Evolutionary conservation across 1,140 invertebrate genomes (phyloP), one percentile per base, ranked within the genome.

Genomic region (Drosophila miranda): DNA sequence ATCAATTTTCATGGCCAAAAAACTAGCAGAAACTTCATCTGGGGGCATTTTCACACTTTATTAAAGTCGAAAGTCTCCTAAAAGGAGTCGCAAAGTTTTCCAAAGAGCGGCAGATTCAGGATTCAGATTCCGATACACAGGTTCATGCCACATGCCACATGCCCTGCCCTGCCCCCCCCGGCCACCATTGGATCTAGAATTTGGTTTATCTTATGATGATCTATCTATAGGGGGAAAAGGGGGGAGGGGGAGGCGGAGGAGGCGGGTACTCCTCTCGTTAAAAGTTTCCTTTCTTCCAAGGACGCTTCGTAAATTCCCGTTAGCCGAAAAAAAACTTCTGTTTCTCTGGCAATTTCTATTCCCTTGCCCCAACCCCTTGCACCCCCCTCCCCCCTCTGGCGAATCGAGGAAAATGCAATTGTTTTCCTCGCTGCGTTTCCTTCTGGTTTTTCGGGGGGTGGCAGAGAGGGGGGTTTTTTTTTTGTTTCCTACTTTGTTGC

Each of bases 31-130:
- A 61, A 70, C 73, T 66, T 58, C 68, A 55, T 57, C 70, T 75
- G 34, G 56, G 69, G 44, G 81, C 70, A 86, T 86, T 86, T 82
- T 86, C 82, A 86, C 82, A 86, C 82, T 86, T 88, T 86, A 88
- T 86, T 86, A 86, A 87, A 88, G 82, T 73, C 64, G 49, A 77
- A 86, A 80, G 77, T 83, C 34, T 2, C 34, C 34, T 13, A 38
- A 38, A 38, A 84, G 79, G 71, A 81, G 79, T 84, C 75, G 62
- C 64, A 83, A 87, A 54, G 63, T 69, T 68, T 68, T 34, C 48
- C 11, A 11, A 44, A 34, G 9, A 30, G 28, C 28, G 28, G 59
- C 34, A 19, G 19, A 19, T 19, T 19, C 7, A 30, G 21, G 23
- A 46, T 68, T 41, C 43, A 41, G n/a, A 11, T 19, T 28, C 14